Evolutionary conservation across 2,113 vertebrate genomes (phyloP).

Genomic region (Nerophis ophidion): DNA sequence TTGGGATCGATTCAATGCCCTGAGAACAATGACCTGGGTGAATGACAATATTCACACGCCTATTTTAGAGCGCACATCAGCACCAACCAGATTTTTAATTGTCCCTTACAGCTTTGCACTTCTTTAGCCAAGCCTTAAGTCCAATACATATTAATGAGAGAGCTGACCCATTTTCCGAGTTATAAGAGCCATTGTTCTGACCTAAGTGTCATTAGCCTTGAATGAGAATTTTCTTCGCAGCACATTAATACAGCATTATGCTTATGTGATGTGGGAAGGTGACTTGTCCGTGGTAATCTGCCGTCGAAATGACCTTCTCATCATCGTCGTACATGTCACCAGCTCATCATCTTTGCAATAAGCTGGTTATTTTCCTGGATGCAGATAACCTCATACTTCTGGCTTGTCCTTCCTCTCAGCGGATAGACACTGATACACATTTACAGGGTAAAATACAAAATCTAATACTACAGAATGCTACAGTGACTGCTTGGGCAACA

Average conservation of each 20-base stretch:
- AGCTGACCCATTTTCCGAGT: slow-evolving; percentile 38
- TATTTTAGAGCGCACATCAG: background rate
- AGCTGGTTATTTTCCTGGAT: slow-evolving; percentile 41
- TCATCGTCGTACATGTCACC: slow-evolving; percentile 42
- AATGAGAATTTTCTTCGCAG: slow-evolving; percentile 48
- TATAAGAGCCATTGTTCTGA: slow-evolving; percentile 46
- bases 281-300: slow-evolving; percentile 39
- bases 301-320: slow-evolving; percentile 48
- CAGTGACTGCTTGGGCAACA: slow-evolving; percentile 36
- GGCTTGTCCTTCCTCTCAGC: slow-evolving; percentile 21
- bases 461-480: slow-evolving; percentile 1
- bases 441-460: slow-evolving; percentile 17
- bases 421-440: slow-evolving; percentile 32
- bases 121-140: slow-evolving; percentile 24
- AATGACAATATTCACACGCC: too few species aligned
- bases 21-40: too few species aligned
- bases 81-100: slow-evolving; percentile 2
- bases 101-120: slow-evolving; percentile 11
- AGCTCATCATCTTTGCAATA: slow-evolving; percentile 44
- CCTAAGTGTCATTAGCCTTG: slow-evolving; percentile 49
- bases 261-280: slow-evolving; percentile 48
- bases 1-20: too few species aligned
- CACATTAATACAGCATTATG: slow-evolving; percentile 43
- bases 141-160: slow-evolving; percentile 51
- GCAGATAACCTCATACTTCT: slow-evolving; percentile 37